Conservation (phyloP, 2,113 vertebrate genomes). For the Toxotes jaculatrix region DNA sequence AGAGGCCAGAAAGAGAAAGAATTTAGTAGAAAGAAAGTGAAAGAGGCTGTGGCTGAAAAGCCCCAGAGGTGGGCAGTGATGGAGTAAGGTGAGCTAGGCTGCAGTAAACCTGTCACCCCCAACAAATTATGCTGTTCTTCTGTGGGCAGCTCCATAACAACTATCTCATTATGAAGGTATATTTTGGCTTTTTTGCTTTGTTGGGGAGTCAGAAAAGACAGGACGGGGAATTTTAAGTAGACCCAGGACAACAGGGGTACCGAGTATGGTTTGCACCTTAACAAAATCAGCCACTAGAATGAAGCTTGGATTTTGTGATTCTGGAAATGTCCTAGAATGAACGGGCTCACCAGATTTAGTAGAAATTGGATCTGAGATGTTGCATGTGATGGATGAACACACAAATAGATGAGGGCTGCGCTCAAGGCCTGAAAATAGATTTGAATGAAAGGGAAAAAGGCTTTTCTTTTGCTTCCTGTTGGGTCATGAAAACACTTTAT, state of each 20-base stretch:
- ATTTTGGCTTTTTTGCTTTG: conserved; percentile 4
- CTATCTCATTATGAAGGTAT: conserved; percentile 20
- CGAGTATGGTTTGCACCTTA: not conserved
- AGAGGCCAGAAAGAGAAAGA: not conserved
- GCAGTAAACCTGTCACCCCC: conserved; percentile 36
- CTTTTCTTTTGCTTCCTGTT: not conserved
- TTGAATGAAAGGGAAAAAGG: not conserved
- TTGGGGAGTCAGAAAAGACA: not conserved
- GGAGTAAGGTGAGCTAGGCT: not conserved
- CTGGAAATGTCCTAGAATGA: not conserved
- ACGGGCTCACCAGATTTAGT: not conserved
- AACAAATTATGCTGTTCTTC: conserved; percentile 14
- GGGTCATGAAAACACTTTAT: too few species aligned
- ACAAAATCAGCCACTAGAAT: not conserved
- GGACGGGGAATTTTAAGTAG: not conserved
- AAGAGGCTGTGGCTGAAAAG: not conserved
- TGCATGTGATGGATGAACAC: not conserved
- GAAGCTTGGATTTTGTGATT: not conserved
- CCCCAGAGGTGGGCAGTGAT: conserved; percentile 24
- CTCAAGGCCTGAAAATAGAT: too few species aligned
- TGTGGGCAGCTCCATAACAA: not conserved
- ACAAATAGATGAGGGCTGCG: too few species aligned
- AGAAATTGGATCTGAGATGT: not conserved
- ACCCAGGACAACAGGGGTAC: not conserved
- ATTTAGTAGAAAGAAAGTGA: not conserved